Evolutionary conservation across 1,140 invertebrate species (phyloP), one percentile per base, ranked within the genome.

Genomic region (Akabosia matsudoensis): DNA sequence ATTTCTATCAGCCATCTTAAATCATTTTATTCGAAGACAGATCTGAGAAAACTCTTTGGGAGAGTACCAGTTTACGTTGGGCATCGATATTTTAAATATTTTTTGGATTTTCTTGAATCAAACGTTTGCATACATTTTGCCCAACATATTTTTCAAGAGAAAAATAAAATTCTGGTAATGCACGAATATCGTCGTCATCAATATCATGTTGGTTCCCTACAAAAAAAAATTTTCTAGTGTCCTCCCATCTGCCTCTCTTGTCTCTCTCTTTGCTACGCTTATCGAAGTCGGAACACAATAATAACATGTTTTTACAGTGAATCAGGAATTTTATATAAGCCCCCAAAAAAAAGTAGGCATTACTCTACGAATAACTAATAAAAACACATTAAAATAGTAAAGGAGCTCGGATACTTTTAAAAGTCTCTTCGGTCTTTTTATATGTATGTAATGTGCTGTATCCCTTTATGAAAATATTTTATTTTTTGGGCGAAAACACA

Each of bases 1-100:
- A 77, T 77, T 77, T 73, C 54, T 54, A 77, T 77, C 76, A 74
- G 72, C 67, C 22, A 70, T 74, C 76, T 64, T 77, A 77, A 77
- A 77, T 77, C 76, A 77, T 77, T 33, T 22, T 67, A 77, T 77
- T 77, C n/a, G 74, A 70, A 67, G 73, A 72, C 37, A 74, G 54
- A 24, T 30, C 18, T n/a, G 54, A 56, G 54, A 22, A 24, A 56
- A 13, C 7, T 7, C n/a, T 56, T 56, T 56, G 10, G 54, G 22
- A 56, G 67, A 70, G 56, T n/a, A 22, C 56, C 56, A 64, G 56
- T 64, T n/a, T 28, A 70, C 4, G 13, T 70, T 70, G 28, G n/a
- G n/a, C n/a, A n/a, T n/a, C n/a, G n/a, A n/a, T n/a, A 45, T 7
- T 18, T 45, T 56, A 56, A 22, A 16, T 56, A 56, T 56, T 56